Evolutionary conservation across 2,797 vertebrate genomes (phyloP), one percentile per base, ranked within the genome.

Genomic region (Notamacropus eugenii): DNA sequence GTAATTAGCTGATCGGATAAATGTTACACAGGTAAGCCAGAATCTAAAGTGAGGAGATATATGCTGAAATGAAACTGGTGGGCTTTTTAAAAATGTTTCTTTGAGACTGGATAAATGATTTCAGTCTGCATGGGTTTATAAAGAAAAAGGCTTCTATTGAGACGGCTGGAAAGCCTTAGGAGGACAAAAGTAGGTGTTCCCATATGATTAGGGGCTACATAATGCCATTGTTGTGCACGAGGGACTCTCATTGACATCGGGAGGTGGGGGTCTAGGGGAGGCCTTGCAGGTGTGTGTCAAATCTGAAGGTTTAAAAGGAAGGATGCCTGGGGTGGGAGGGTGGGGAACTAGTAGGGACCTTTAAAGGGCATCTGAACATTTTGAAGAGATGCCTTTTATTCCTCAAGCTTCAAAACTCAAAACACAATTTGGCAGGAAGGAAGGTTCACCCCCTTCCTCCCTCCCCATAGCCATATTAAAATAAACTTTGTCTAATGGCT

Each of bases 121-220:
- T 94, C 58, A 93, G n/a, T 19, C 22, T 22, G 55, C n/a, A n/a
- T 27, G 10, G 57, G 27, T 52, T 92, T 14, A 90, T 74, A 92
- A 29, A 90, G 54, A 95, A 91, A 95, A 58, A 55, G 55, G 34
- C 29, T 82, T 56, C 92, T 55, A 91, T 91, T 91, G 90, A 91
- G 90, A 31, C 28, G 52, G 52, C 31, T 31, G 12, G 57, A 95
- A 87, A 46, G 34, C 62, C 57, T 62, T 31, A 52, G 28, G 67
- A 93, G 58, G 92, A 95, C 91, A 93, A 90, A 97, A 94, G 67
- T 4, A 67, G 62, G 55, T 93, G 31, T 54, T 52, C n/a, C n/a
- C 29, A 34, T n/a, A 14, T n/a, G n/a, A 90, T 91, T n/a, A 93
- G 0, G 1, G 67, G 58, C 52, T 74, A 58, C 6, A 19, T 4